Conservation (phyloP, 1,140 invertebrate genomes). For the Lamellibrachia luymesi region DNA sequence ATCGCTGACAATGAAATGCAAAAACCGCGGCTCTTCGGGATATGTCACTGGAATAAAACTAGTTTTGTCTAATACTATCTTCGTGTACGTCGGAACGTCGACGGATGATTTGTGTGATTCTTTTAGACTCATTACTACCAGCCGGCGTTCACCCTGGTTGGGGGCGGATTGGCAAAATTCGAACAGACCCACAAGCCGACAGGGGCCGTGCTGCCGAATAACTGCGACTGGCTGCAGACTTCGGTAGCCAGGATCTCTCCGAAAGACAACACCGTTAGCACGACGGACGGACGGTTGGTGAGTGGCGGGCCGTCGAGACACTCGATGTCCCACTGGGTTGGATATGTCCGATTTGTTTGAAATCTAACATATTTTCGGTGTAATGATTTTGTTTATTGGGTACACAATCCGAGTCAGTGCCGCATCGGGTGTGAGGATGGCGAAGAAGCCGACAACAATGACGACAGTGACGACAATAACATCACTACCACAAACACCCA, state of each 20-base stretch:
- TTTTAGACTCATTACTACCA: constrained; percentile 91
- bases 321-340: too few relatives aligned
- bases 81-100: neutral
- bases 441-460: too few relatives aligned
- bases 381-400: too few relatives aligned
- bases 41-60: neutral
- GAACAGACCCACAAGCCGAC: constrained; percentile 66
- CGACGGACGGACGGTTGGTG: constrained; percentile 69
- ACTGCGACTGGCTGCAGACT: constrained; percentile 79
- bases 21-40: too few relatives aligned
- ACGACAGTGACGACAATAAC: too few relatives aligned
- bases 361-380: too few relatives aligned
- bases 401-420: too few relatives aligned
- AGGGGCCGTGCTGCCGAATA: constrained; percentile 71
- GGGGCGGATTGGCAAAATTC: constrained; percentile 80
- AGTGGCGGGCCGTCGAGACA: constrained; percentile 13
- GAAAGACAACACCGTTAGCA: constrained; percentile 69
- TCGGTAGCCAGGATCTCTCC: constrained; percentile 72
- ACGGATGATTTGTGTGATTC: constrained; percentile 11
- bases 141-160: constrained; percentile 89
- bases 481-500: too few relatives aligned
- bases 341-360: too few relatives aligned
- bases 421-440: too few relatives aligned
- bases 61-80: constrained; percentile 18
- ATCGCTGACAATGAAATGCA: too few relatives aligned